Evolutionary conservation across 2,888 invertebrate species (phyloP), one percentile per base, ranked within the genome.

Genomic region (Buathra laborator): DNA sequence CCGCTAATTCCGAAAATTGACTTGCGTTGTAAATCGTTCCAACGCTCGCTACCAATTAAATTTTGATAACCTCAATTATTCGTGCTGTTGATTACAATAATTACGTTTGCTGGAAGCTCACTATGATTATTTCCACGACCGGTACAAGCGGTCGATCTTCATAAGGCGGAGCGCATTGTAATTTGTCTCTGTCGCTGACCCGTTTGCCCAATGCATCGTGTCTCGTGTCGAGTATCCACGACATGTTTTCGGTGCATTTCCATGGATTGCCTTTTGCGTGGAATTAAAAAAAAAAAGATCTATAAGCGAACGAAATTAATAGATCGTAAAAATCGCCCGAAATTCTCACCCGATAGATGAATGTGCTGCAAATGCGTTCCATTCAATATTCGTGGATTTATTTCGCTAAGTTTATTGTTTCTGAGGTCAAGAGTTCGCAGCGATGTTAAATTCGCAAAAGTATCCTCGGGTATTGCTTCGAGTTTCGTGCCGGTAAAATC

Each of bases 41-140:
- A 59, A 24, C 7, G 19, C 29, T 24, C 59, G 24, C 14, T 10
- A 12, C 7, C 14, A 14, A 59, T 59, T 24, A 29, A 59, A 59
- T 29, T 29, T 32, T 29, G 59, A 7, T 29, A 46, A n/a, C 56
- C 37, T 16, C 16, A 7, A 62, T 70, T 32, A 76, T 71, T 76
- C 19, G 29, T 71, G 46, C 19, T 46, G 14, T 62, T 64, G 43
- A 64, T 64, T 43, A 78, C 43, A 78, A 81, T 81, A 78, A 84
- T 84, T 81, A 81, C 74, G 77, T 84, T 84, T 75, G 68, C 46
- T 68, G 72, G 64, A 29, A 53, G 71, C 94, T 94, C 93, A 96
- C 97, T 94, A 95, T 94, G 77, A 96, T 95, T 86, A 96, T 95
- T 90, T 95, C 94, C 93, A 97, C 95, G 46, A 97, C 96, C 83